Percentiles rank a stretch among this genome's conserved stretches.
These are phyloP conservation scores for Sapayoa aenigma DNA, from an alignment of 2,113 vertebrate species.

Conservation along the genomic window DNA sequence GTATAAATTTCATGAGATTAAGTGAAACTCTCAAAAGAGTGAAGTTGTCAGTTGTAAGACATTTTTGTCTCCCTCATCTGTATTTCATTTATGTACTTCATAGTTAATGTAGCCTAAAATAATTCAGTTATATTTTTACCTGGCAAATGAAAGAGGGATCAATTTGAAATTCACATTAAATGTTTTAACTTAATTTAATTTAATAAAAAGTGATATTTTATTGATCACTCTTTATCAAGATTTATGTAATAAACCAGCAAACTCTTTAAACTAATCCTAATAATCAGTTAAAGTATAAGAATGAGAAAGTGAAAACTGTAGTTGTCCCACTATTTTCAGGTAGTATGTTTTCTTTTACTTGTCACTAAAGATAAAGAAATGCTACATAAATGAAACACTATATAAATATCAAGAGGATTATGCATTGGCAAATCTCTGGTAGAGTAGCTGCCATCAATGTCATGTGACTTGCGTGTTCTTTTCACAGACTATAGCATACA, in stretches of 20 bases:
- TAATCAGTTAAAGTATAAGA: background rate
- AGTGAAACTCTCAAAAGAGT: background rate
- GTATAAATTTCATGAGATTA: background rate
- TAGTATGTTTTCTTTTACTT: background rate
- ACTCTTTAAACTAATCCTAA: background rate
- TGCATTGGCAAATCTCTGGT: background rate
- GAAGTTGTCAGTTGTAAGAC: background rate
- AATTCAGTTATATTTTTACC: background rate
- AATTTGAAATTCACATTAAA: background rate
- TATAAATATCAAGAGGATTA: background rate
- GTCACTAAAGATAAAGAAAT: background rate
- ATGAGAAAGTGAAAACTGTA: background rate
- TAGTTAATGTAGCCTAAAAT: background rate
- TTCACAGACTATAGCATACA: fast-evolving
- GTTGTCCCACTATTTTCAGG: background rate
- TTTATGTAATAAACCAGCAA: background rate
- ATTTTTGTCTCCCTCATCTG: background rate
- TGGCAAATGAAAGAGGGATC: background rate
- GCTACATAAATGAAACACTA: background rate
- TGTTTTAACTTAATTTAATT: background rate
- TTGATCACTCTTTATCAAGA: background rate
- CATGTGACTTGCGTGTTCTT: background rate
- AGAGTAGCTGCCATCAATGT: background rate
- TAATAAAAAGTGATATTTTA: background rate
- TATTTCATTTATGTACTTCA: background rate